A percentile compares a stretch with the other conserved stretches of the same genome.
Conservation (phyloP, 2,113 vertebrate genomes). For the Dissostichus mawsoni region DNA sequence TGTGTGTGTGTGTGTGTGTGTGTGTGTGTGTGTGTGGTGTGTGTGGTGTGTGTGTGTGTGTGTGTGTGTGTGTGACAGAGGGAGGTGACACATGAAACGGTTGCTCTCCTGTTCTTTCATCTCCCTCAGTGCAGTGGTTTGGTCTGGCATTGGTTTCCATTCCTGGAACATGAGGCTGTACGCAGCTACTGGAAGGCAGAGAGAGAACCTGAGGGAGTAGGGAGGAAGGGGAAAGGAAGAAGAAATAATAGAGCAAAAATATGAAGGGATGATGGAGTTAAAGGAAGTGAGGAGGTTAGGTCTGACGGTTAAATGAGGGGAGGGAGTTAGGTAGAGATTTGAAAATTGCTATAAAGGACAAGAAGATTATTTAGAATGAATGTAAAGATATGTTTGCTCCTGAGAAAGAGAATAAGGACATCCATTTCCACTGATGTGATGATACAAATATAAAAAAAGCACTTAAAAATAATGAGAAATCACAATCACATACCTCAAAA, state of each 20-base stretch:
- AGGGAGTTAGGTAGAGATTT: not conserved
- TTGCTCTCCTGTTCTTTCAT: slow-evolving; percentile 83
- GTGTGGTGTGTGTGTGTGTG: slow-evolving; percentile 36
- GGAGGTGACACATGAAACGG: slow-evolving; percentile 78
- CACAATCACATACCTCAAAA: no score
- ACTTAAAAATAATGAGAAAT: no score
- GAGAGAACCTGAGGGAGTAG: not conserved
- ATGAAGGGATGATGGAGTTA: not conserved
- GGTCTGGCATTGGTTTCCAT: slow-evolving; percentile 71
- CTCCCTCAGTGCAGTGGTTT: slow-evolving; percentile 72
- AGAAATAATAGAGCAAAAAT: not conserved
- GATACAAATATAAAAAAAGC: no score
- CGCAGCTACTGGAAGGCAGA: slow-evolving; percentile 30
- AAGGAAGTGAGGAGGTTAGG: not conserved
- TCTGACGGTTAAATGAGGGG: not conserved
- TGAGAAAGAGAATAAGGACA: no score
- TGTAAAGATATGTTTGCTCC: not conserved
- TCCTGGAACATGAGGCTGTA: slow-evolving; percentile 65
- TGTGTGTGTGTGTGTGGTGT: slow-evolving; percentile 11
- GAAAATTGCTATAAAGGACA: not conserved
- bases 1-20: slow-evolving; percentile 6
- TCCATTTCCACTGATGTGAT: no score
- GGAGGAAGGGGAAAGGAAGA: not conserved
- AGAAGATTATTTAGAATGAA: not conserved
- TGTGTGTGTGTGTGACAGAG: slow-evolving; percentile 24